A percentile compares a stretch with the other conserved stretches of the same genome.
Evolutionary conservation across 2,113 vertebrate genomes (phyloP).

Genomic region (Chaetodon auriga): DNA sequence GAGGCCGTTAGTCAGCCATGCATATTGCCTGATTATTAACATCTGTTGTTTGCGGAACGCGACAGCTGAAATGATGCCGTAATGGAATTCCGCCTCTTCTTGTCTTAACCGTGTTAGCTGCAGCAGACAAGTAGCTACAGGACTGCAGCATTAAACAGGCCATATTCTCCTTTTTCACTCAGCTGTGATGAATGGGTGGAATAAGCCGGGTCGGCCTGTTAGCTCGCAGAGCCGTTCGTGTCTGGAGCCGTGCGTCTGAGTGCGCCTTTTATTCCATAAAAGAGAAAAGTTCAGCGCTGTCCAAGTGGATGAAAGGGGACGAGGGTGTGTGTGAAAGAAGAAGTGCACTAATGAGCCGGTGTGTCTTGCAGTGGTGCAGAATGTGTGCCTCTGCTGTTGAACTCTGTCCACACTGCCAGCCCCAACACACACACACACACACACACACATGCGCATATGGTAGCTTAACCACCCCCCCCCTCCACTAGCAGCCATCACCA

Average conservation of each 20-base stretch:
- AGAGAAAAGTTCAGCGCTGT: conserved; percentile 40
- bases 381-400: conserved; percentile 62
- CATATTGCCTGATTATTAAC: conserved; percentile 27
- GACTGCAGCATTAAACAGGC: neutral
- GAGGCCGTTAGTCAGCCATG: neutral
- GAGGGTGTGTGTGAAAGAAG: neutral
- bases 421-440: conserved; percentile 28
- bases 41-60: conserved; percentile 41
- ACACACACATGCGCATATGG: conserved; percentile 20
- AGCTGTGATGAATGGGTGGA: conserved; percentile 54
- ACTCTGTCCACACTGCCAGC: conserved; percentile 18
- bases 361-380: conserved; percentile 52
- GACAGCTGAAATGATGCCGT: conserved; percentile 36
- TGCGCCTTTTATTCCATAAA: conserved; percentile 39
- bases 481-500: conserved; percentile 43
- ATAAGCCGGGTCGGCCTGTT: conserved; percentile 18
- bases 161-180: conserved; percentile 17
- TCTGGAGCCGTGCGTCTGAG: conserved; percentile 32
- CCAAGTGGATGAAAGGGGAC: conserved; percentile 27
- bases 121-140: conserved; percentile 47
- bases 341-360: conserved; percentile 19
- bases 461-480: conserved; percentile 41
- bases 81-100: conserved; percentile 26
- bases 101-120: neutral
- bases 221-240: conserved; percentile 29